phyloP scores from a whole-genome alignment of 2,888 invertebrate genomes.

The Chloroclystis v-ata region DNA sequence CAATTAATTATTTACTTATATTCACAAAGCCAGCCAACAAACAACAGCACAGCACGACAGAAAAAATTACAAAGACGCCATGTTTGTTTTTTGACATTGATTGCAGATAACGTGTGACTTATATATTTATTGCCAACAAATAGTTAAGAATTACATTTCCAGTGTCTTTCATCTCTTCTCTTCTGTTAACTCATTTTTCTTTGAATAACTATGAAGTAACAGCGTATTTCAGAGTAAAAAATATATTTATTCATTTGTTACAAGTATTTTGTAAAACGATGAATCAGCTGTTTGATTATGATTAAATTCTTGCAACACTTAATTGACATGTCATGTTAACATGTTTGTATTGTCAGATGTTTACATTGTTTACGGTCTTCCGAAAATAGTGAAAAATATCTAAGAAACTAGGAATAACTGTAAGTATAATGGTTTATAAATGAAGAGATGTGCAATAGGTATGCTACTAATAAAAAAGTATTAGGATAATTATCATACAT shows the following conservation, averaged over 20 bases:
- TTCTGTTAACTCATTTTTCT: no score
- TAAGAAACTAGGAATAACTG: slow-evolving; percentile 19
- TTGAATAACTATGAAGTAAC: no score
- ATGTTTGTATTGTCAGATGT: neutral
- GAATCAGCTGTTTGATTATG: no score
- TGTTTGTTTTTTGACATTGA: slow-evolving; percentile 28
- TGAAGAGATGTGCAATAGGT: neutral
- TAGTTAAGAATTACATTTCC: no score
- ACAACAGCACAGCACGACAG: slow-evolving; percentile 33
- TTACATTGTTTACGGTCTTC: slow-evolving; percentile 18
- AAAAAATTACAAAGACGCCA: slow-evolving; percentile 32
- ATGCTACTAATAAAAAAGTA: neutral
- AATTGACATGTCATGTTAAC: neutral
- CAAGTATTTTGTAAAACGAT: no score
- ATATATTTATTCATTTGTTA: no score
- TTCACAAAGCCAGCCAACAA: neutral
- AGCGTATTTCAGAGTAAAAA: no score
- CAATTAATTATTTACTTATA: neutral
- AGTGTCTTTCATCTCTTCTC: no score
- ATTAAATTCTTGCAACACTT: no score
- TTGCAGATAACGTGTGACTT: neutral
- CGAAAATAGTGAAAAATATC: slow-evolving; percentile 16
- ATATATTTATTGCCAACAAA: neutral
- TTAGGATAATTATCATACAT: neutral
- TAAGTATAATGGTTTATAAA: slow-evolving; percentile 25